Conservation (phyloP, 37 sponge, comb jelly and placozoan species). For the Agelas oroides region DNA sequence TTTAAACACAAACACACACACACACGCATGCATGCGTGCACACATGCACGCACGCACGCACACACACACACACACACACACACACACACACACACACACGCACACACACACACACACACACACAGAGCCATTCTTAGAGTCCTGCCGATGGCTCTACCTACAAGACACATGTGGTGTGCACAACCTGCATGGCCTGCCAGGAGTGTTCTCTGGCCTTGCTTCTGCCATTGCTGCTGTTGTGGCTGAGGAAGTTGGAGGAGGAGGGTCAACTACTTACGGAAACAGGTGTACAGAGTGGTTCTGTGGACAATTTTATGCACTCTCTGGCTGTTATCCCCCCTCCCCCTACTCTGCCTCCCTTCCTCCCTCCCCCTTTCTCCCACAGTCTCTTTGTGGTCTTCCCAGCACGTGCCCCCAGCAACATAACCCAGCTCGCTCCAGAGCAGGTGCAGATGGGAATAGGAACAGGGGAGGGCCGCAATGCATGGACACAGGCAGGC, state of each 20-base stretch:
- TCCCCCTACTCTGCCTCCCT: no score
- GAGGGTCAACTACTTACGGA: slow-evolving; percentile 38
- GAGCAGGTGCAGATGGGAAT: slow-evolving; percentile 18
- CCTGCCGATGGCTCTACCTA: slow-evolving; percentile 54
- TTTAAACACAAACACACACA: no score
- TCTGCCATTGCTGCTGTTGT: slow-evolving; percentile 78
- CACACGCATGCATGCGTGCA: no score
- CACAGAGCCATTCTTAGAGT: slow-evolving; percentile 70
- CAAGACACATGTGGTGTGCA: slow-evolving; percentile 94
- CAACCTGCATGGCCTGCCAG: slow-evolving; percentile 95
- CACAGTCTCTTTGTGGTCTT: slow-evolving; percentile 68
- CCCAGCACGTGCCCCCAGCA: slow-evolving; percentile 67
- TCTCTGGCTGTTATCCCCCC: no score
- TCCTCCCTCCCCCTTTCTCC: no score
- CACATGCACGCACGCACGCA: no score
- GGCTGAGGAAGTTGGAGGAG: slow-evolving; percentile 12
- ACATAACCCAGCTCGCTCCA: not conserved
- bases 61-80: no score
- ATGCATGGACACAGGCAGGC: slow-evolving; percentile 74
- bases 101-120: no score
- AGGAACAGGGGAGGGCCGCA: slow-evolving; percentile 54
- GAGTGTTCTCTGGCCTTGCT: slow-evolving; percentile 87
- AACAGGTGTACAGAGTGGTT: slow-evolving; percentile 32
- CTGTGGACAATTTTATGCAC: no score
- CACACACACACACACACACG: no score